These are phyloP conservation scores for Aurelia sp. DNA, from an alignment of 30 jellyfish, hydroid and myxozoan genomes.

Conservation along the genomic window DNA sequence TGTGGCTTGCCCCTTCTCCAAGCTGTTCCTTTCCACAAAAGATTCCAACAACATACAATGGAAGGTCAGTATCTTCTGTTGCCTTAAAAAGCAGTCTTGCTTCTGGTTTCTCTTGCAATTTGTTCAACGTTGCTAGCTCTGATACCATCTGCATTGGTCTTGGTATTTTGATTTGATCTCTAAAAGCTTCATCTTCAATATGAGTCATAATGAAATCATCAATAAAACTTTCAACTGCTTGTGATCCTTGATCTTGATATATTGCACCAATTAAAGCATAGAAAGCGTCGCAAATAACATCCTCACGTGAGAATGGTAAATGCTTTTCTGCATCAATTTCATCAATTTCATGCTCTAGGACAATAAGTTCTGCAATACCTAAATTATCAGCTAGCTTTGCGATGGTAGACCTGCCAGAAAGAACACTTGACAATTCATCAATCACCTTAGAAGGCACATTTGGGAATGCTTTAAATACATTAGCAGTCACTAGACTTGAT, in stretches of 20 bases:
- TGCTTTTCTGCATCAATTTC: slow-evolving; percentile 54
- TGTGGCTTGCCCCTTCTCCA: slow-evolving; percentile 66
- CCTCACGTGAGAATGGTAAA: slow-evolving; percentile 69
- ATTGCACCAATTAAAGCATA: slow-evolving; percentile 94
- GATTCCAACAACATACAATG: slow-evolving; percentile 71
- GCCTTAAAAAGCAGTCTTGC: slow-evolving; percentile 48
- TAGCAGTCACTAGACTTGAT: slow-evolving; percentile 35
- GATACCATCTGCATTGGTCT: slow-evolving; percentile 53
- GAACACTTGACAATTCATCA: slow-evolving; percentile 20
- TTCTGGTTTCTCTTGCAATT: slow-evolving; percentile 30
- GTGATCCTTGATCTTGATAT: slow-evolving; percentile 69
- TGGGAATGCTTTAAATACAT: slow-evolving; percentile 61
- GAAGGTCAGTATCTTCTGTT: slow-evolving; percentile 44
- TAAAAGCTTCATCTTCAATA: slow-evolving; percentile 67
- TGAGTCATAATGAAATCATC: slow-evolving; percentile 73
- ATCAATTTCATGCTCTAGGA: slow-evolving; percentile 70
- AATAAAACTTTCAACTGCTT: slow-evolving; percentile 63
- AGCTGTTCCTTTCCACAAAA: slow-evolving; percentile 52
- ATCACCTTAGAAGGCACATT: slow-evolving; percentile 55
- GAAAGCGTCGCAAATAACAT: slow-evolving; percentile 85
- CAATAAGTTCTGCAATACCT: slow-evolving; percentile 78
- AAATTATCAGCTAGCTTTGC: slow-evolving; percentile 67
- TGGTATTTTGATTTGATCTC: slow-evolving; percentile 52
- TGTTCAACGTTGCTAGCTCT: slow-evolving; percentile 51
- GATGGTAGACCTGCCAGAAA: slow-evolving; percentile 61